phyloP scores from a whole-genome alignment of 1,140 invertebrate species.

The Venustaconcha ellipsiformis region DNA sequence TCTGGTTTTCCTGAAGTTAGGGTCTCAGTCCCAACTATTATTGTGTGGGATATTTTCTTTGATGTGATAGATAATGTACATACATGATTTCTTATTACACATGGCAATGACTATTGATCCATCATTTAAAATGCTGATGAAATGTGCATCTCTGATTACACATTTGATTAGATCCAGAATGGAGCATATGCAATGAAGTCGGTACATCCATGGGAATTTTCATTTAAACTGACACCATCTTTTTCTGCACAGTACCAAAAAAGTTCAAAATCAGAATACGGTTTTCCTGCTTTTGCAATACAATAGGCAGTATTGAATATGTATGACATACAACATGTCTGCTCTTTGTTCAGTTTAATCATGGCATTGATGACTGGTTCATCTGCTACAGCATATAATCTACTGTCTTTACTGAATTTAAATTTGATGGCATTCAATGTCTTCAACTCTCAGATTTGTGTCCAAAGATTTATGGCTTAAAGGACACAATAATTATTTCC shows the following conservation, averaged over 20 bases:
- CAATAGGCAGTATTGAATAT: not conserved
- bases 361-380: too few species aligned
- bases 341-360: not conserved
- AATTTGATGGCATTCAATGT: too few species aligned
- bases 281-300: not conserved
- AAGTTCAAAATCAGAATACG: not conserved
- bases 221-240: not conserved
- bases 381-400: too few species aligned
- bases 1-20: not conserved
- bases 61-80: not conserved
- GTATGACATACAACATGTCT: not conserved
- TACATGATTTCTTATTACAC: constrained; percentile 15
- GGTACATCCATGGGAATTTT: not conserved
- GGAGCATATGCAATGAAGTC: not conserved
- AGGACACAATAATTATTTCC: too few species aligned
- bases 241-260: not conserved
- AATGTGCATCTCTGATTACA: too few species aligned
- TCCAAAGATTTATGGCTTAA: too few species aligned
- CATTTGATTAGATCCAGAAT: too few species aligned
- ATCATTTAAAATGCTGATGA: not conserved
- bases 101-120: constrained; percentile 3
- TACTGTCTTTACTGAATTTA: too few species aligned
- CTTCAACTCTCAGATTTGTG: too few species aligned
- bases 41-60: constrained; percentile 5
- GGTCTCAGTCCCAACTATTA: not conserved